A percentile compares a stretch with the other conserved stretches of the same genome.
Conservation (phyloP, 2,797 vertebrate genomes). For the Tenualosa ilisha region DNA sequence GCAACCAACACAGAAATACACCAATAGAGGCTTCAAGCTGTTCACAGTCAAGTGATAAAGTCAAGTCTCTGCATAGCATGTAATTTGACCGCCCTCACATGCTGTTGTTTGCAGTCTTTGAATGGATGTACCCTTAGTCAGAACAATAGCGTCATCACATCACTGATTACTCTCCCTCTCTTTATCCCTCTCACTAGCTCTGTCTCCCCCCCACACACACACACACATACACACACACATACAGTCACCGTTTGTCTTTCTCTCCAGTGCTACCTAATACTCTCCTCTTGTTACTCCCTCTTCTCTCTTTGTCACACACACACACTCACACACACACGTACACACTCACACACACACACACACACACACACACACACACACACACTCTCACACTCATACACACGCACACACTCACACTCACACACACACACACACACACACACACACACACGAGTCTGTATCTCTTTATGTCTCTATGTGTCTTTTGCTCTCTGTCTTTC, state of each 20-base stretch:
- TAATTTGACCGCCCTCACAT: background rate
- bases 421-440: background rate
- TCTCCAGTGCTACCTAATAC: too few species aligned
- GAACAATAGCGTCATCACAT: background rate
- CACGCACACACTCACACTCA: background rate
- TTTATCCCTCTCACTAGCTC: slow-evolving; percentile 17
- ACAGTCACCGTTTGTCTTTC: too few species aligned
- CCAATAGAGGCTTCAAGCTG: background rate
- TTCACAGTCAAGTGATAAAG: background rate
- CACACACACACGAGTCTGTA: background rate
- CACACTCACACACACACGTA: background rate
- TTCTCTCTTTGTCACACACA: background rate
- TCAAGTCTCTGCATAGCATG: background rate
- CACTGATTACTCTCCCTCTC: background rate
- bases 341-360: background rate
- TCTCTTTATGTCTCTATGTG: background rate
- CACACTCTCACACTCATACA: background rate
- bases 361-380: background rate
- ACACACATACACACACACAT: background rate
- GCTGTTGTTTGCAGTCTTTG: background rate
- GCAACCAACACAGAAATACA: background rate
- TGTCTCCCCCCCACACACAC: background rate
- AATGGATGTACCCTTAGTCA: background rate
- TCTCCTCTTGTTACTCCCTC: background rate
- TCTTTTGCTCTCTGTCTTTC: background rate